phyloP scores from a whole-genome alignment of 2,113 vertebrate genomes.

The Romanogobio albipinnatus region DNA sequence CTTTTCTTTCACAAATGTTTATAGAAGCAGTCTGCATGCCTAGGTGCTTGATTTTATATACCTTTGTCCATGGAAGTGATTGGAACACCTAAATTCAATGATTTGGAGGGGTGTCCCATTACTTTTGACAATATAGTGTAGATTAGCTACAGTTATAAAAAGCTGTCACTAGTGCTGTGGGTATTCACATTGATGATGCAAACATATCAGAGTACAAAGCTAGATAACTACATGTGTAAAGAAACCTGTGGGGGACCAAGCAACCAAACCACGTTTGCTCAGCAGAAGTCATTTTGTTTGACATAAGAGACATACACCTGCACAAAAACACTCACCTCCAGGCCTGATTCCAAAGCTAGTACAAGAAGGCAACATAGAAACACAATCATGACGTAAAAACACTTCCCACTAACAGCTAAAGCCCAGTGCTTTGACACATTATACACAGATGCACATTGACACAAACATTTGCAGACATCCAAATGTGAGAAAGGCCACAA shows the following conservation, averaged over 20 bases:
- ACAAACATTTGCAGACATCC: neutral
- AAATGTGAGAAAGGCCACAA: neutral
- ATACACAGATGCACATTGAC: neutral
- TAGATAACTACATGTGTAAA: neutral
- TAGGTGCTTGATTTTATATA: too few species aligned
- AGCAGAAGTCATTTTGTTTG: neutral
- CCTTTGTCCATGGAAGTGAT: too few species aligned
- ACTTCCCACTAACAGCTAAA: conserved; percentile 14
- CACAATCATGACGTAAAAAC: neutral
- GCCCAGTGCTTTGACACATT: neutral
- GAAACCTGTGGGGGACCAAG: neutral
- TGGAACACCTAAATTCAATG: too few species aligned
- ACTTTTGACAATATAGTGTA: too few species aligned
- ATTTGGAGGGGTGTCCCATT: too few species aligned
- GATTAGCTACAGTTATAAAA: neutral
- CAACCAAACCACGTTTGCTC: neutral
- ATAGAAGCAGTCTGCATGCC: too few species aligned
- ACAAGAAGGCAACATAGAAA: neutral
- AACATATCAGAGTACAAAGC: neutral
- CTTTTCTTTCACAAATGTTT: too few species aligned
- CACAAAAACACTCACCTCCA: neutral
- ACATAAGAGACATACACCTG: neutral
- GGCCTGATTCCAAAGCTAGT: neutral
- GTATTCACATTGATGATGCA: neutral
- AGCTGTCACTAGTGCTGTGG: neutral